Conservation (phyloP, 1,140 invertebrate genomes). For the Lepidurus apus region DNA sequence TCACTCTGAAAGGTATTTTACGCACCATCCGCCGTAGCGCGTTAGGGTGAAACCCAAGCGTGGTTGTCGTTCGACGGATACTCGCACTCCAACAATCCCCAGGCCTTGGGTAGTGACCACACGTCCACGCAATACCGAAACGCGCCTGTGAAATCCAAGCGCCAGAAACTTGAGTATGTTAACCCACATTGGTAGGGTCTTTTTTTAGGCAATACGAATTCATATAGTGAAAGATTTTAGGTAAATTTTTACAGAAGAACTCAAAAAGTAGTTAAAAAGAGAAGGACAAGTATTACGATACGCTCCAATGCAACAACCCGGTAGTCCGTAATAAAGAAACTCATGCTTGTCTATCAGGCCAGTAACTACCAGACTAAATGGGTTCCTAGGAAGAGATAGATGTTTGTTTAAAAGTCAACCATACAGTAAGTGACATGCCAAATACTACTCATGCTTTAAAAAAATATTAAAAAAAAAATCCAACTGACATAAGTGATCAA, state of each 20-base stretch:
- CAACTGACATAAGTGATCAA: not conserved
- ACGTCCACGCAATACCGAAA: slow-evolving; percentile 95
- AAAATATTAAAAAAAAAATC: not conserved
- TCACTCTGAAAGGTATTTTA: not conserved
- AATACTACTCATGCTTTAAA: not conserved
- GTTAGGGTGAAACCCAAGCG: slow-evolving; percentile 93
- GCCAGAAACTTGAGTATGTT: slow-evolving; percentile 33
- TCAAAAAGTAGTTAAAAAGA: not conserved
- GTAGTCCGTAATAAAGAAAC: slow-evolving; percentile 3
- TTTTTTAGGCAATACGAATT: slow-evolving; percentile 38
- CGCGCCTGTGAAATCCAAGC: slow-evolving; percentile 66
- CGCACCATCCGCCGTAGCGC: slow-evolving; percentile 89
- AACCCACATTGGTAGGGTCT: slow-evolving; percentile 24
- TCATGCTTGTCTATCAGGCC: slow-evolving; percentile 21
- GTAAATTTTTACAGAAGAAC: slow-evolving; percentile 1
- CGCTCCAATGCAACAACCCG: not conserved
- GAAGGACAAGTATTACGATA: not conserved
- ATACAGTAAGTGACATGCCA: slow-evolving; percentile 1
- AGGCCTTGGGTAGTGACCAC: slow-evolving; percentile 88
- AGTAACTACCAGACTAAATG: slow-evolving; percentile 15
- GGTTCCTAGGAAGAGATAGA: not conserved
- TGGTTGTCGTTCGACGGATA: slow-evolving; percentile 90
- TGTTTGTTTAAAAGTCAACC: slow-evolving; percentile 11
- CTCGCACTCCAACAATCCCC: slow-evolving; percentile 90
- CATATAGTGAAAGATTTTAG: slow-evolving; percentile 14